phyloP scores from a whole-genome alignment of 1,140 invertebrate species.

The Halesus radiatus region DNA sequence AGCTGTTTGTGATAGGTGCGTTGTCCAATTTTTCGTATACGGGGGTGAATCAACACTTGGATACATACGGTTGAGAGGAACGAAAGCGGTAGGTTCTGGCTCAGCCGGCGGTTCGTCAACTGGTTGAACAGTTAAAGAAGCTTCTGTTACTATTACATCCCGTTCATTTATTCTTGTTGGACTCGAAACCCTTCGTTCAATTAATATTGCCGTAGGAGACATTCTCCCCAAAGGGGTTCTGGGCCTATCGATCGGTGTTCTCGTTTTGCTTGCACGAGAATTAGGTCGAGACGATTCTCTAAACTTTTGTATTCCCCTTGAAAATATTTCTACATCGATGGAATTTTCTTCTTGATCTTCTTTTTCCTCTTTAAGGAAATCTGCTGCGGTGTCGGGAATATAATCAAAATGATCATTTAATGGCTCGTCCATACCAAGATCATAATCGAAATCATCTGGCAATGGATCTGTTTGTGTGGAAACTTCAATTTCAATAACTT shows the following conservation, averaged over 20 bases:
- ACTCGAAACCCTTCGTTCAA: slow-evolving; percentile 72
- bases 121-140: slow-evolving; percentile 71
- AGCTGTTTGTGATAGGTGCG: neutral
- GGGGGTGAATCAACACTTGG: slow-evolving; percentile 4
- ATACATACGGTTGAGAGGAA: slow-evolving; percentile 60
- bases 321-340: slow-evolving; percentile 63
- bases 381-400: neutral
- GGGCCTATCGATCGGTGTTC: slow-evolving; percentile 70
- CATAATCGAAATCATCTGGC: slow-evolving; percentile 82
- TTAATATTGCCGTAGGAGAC: slow-evolving; percentile 73
- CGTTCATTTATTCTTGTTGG: slow-evolving; percentile 69
- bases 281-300: slow-evolving; percentile 66
- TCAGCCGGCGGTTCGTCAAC: slow-evolving; percentile 61
- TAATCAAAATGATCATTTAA: slow-evolving; percentile 58
- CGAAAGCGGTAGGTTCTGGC: slow-evolving; percentile 53
- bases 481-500: slow-evolving; percentile 76
- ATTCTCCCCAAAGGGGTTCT: slow-evolving; percentile 70
- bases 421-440: slow-evolving; percentile 72
- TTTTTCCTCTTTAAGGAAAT: neutral
- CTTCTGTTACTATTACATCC: slow-evolving; percentile 70
- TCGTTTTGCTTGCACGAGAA: slow-evolving; percentile 68
- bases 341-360: slow-evolving; percentile 54
- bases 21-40: slow-evolving; percentile 16
- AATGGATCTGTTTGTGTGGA: slow-evolving; percentile 87
- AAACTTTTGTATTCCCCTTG: slow-evolving; percentile 63